phyloP scores from a whole-genome alignment of 2,113 vertebrate genomes.

The Chionodraco myersi region DNA sequence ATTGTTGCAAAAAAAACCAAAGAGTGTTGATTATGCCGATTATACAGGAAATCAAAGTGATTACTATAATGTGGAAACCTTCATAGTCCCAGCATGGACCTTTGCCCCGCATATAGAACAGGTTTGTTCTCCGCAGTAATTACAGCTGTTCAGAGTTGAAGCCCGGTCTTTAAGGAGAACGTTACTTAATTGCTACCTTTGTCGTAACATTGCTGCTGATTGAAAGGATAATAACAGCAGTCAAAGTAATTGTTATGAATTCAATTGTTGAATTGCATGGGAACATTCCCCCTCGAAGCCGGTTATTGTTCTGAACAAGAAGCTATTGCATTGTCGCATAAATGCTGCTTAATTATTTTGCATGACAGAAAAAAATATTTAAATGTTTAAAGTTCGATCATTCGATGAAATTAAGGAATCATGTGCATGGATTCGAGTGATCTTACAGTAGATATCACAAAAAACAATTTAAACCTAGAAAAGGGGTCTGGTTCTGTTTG shows the following conservation, averaged over 20 bases:
- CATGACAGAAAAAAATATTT: slow-evolving; percentile 35
- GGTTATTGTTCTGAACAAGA: slow-evolving; percentile 58
- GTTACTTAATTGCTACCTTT: slow-evolving; percentile 75
- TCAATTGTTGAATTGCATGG: slow-evolving; percentile 61
- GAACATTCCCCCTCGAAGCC: slow-evolving; percentile 49
- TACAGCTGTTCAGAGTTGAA: slow-evolving; percentile 68
- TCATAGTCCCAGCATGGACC: slow-evolving; percentile 38
- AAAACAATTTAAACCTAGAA: slow-evolving; percentile 1
- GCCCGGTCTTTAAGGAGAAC: slow-evolving; percentile 63
- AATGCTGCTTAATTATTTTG: slow-evolving; percentile 51
- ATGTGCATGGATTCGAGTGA: slow-evolving; percentile 1
- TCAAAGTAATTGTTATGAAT: slow-evolving; percentile 72
- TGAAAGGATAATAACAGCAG: slow-evolving; percentile 77
- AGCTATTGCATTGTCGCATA: slow-evolving; percentile 44
- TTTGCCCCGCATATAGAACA: slow-evolving; percentile 57
- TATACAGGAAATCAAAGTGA: slow-evolving; percentile 55
- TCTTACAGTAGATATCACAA: too few relatives aligned
- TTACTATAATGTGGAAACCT: slow-evolving; percentile 61
- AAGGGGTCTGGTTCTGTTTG: not conserved
- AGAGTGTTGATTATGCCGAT: slow-evolving; percentile 51
- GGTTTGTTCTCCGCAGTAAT: slow-evolving; percentile 68
- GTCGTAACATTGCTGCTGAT: slow-evolving; percentile 62
- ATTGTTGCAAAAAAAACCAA: slow-evolving; percentile 24
- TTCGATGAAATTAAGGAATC: not conserved
- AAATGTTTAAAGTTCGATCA: slow-evolving; percentile 32